Evolutionary conservation across 2,888 invertebrate genomes (phyloP), one percentile per base, ranked within the genome.

Genomic region (Caenorhabditis uteleia): DNA sequence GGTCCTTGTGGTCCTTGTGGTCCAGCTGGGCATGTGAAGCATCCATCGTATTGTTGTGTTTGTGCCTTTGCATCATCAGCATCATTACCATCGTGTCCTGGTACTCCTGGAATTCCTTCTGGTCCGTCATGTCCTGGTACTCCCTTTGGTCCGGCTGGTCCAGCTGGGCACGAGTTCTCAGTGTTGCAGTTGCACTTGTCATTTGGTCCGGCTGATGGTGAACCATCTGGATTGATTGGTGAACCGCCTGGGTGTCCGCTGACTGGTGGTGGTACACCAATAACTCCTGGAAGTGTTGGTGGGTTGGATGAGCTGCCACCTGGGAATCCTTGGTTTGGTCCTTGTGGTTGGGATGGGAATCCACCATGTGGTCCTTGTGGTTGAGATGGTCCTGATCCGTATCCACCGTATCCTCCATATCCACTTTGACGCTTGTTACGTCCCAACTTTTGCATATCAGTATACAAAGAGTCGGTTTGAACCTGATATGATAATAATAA

Each of bases 1-100:
- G 73, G 59, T 49, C 73, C 68, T 47, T 72, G 57, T 31, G 66
- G 72, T 48, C 77, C 77, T 33, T 59, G 58, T 29, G 70, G 70
- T 61, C 75, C 75, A 44, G 62, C 57, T 16, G 78, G 78, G 64
- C 78, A 78, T 25, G 67, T 74, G 76, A 78, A 78, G 68, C 78
- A 78, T 46, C 70, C 70, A 7, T 71, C 78, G 68, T 70, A 77
- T 42, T 78, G 77, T 53, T 76, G 77, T 18, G 70, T 68, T 49
- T 77, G 76, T 12, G 75, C 75, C 54, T 74, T 68, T 23, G 68
- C 65, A 53, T 76, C 72, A 23, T 74, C 74, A n/a, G 77, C 70
- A 25, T 70, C 73, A 20, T 66, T 34, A 54, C 77, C 77, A 45
- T 74, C 74, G 39, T 57, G 31, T 42, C 77, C 78, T 39, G 70